These are phyloP conservation scores for Phoenoteleia sp. DNA, from an alignment of 2,888 invertebrate species.

Conservation along the genomic window DNA sequence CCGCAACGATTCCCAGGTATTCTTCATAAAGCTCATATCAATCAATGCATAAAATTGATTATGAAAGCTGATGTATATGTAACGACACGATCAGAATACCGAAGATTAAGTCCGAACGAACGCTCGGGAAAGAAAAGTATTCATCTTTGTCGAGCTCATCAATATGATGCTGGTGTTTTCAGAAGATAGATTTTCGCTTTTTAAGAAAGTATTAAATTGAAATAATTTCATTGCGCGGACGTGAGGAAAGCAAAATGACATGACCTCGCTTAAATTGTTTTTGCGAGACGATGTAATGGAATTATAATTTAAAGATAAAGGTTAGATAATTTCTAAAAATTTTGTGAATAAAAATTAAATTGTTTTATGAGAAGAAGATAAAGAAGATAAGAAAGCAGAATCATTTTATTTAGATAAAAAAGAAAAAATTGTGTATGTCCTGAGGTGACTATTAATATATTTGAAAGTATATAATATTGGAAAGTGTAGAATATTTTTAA, in stretches of 20 bases:
- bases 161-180: not conserved
- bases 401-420: too few species aligned
- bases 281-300: not conserved
- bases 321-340: too few species aligned
- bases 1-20: conserved; percentile 83
- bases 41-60: conserved; percentile 85
- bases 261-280: not conserved
- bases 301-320: too few species aligned
- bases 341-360: too few species aligned
- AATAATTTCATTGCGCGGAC: not conserved
- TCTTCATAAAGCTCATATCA: conserved; percentile 84
- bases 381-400: too few species aligned
- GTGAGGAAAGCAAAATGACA: not conserved
- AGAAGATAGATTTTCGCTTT: not conserved
- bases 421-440: too few species aligned
- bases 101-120: not conserved
- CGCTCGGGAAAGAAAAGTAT: conserved; percentile 22
- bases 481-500: too few species aligned
- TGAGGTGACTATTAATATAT: too few species aligned
- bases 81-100: conserved; percentile 49
- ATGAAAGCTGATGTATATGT: conserved; percentile 73
- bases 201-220: not conserved
- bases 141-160: conserved; percentile 28
- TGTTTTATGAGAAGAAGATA: too few species aligned
- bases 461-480: too few species aligned